Percentiles rank a stretch among this genome's conserved stretches.
Conservation (phyloP, 53 echinoderm and acorn worm genomes). For the Echinarachnius parma region DNA sequence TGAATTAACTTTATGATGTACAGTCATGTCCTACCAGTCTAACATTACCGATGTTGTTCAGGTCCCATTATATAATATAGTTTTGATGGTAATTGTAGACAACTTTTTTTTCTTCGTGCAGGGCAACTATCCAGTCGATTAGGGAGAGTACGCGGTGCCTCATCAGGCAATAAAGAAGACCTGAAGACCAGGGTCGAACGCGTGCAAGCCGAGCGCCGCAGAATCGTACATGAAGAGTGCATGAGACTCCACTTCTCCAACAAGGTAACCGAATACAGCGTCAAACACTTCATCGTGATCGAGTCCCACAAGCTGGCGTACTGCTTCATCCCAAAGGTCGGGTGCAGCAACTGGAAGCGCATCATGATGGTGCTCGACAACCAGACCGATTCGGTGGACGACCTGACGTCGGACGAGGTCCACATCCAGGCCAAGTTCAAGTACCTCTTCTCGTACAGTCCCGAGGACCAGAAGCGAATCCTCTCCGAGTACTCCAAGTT, state of each 20-base stretch:
- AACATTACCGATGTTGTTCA: too few species aligned
- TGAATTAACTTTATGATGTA: too few species aligned
- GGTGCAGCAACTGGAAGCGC: slow-evolving; percentile 86
- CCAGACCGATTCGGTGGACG: slow-evolving; percentile 54
- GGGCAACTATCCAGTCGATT: neutral
- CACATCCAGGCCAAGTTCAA: slow-evolving; percentile 21
- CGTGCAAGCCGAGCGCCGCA: slow-evolving; percentile 1
- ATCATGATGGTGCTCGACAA: slow-evolving; percentile 77
- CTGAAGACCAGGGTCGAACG: slow-evolving; percentile 2
- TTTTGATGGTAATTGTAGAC: too few species aligned
- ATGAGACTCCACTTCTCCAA: neutral
- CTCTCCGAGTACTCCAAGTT: slow-evolving; percentile 56
- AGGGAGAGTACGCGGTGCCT: neutral
- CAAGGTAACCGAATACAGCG: slow-evolving; percentile 2
- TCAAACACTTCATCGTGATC: slow-evolving; percentile 61
- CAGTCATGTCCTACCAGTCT: too few species aligned
- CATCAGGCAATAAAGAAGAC: neutral
- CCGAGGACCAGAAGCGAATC: slow-evolving; percentile 20
- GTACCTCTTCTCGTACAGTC: slow-evolving; percentile 28
- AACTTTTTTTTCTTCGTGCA: neutral
- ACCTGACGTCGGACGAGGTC: slow-evolving; percentile 64
- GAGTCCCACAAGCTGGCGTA: slow-evolving; percentile 66
- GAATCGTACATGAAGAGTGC: neutral
- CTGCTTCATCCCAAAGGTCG: slow-evolving; percentile 79
- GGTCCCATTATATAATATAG: too few species aligned